Base-by-base conservation (phyloP, 2,113 vertebrate species). In the Tautogolabrus adspersus region DNA sequence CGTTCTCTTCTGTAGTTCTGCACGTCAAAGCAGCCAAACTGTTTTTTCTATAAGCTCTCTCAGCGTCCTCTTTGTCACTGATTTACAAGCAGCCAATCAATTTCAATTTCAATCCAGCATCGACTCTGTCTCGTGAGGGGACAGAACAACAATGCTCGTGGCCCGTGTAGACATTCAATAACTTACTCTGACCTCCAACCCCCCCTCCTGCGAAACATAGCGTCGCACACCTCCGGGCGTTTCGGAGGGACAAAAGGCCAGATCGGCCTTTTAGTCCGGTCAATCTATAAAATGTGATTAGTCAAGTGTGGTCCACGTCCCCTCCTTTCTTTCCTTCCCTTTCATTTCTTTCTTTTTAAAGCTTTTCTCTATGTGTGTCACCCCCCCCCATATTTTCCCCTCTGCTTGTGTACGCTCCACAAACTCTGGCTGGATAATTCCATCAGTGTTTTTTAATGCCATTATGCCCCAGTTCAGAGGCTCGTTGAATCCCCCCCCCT, bases 271-370 rank as follows among this genome's bases (percentile, higher is more conserved):
- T 91, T 88, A 84, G 71, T 78, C 83, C 66, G 61, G 81, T 66
- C 78, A 68, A 91, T 93, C 90, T 88, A 92, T 93, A 93, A 89
- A 89, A 93, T 92, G 83, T 92, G 85, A 94, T 92, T 93, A 92
- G 90, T 80, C 83, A 51, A 86, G 79, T 88, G 75, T 64, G 74
- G 79, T 47, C 61, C 2, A 72, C 68, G 40, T 61, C 62, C 52
- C 59, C 70, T 57, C 57, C 37, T 46, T 57, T 70, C 34, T 51
- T 81, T 23, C 52, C n/a, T 55, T 56, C 42, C 70, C 69, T 58
- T 47, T 79, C 58, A 72, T 64, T 66, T 51, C 11, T 34, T 30
- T 15, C 11, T 8, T 16, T 15, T 34, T 30, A 37, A 12, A 0
- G 8, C 68, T 21, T 56, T 46, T 34, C 75, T 69, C 2, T 67